Conservation (phyloP, 2,888 invertebrate genomes). For the Yponomeuta malinellus region DNA sequence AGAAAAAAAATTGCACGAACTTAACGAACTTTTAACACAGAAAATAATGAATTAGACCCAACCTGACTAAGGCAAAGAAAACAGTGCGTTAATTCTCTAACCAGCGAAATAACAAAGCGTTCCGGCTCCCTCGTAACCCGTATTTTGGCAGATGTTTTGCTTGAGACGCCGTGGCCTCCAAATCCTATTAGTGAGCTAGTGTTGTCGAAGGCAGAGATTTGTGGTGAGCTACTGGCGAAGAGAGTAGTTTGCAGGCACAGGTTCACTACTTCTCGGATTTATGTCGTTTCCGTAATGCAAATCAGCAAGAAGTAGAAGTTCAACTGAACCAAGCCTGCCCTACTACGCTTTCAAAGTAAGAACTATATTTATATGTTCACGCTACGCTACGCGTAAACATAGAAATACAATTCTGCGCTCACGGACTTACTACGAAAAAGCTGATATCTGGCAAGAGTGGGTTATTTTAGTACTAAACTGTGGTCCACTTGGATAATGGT, state of each 20-base stretch:
- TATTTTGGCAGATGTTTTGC: conserved; percentile 3
- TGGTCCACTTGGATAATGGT: too few relatives aligned
- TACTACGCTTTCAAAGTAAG: too few relatives aligned
- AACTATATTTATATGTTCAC: too few relatives aligned
- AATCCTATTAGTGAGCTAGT: background rate
- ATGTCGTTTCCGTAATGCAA: background rate
- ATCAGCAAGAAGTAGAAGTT: background rate
- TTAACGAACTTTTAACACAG: too few relatives aligned
- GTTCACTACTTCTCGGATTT: background rate
- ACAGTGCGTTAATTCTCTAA: background rate
- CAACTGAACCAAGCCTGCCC: too few relatives aligned
- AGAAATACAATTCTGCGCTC: too few relatives aligned
- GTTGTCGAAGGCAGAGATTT: background rate
- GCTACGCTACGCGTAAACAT: too few relatives aligned
- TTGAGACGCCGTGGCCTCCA: background rate
- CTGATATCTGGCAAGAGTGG: too few relatives aligned
- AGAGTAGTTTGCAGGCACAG: background rate
- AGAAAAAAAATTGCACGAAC: too few relatives aligned
- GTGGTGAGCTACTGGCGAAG: background rate
- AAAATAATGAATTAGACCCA: background rate
- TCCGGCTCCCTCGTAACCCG: background rate
- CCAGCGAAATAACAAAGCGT: background rate
- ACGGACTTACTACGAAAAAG: too few relatives aligned
- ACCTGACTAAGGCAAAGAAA: background rate
- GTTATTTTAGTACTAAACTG: too few relatives aligned